phyloP scores from a whole-genome alignment of 2,888 invertebrate genomes.

The Apeira syringaria region DNA sequence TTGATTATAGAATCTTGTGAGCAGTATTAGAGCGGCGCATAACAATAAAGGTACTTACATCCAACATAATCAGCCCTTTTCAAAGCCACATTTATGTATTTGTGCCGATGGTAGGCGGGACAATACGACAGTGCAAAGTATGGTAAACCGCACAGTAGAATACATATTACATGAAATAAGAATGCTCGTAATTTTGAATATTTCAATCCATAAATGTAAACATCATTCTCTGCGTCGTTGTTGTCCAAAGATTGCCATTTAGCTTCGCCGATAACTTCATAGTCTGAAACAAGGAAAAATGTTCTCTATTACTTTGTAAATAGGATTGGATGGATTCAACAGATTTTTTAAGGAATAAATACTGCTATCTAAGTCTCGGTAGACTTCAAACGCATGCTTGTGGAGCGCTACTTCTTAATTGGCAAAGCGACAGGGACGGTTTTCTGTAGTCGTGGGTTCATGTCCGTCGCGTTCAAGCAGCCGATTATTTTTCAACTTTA shows the following conservation, averaged over 20 bases:
- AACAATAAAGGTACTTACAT: conserved; percentile 69
- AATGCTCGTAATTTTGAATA: conserved; percentile 65
- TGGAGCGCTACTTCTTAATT: no score
- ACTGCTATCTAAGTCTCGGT: no score
- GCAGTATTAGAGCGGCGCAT: no score
- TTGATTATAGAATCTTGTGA: no score
- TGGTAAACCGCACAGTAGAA: conserved; percentile 81
- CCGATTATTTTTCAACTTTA: no score
- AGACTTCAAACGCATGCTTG: no score
- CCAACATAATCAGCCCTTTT: conserved; percentile 80
- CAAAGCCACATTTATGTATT: conserved; percentile 82
- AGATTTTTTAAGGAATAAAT: no score
- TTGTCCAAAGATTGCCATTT: conserved; percentile 80
- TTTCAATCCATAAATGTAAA: conserved; percentile 80
- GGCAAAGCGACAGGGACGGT: no score
- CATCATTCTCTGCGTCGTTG: conserved; percentile 69
- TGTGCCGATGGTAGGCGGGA: conserved; percentile 78
- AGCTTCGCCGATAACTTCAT: conserved; percentile 82
- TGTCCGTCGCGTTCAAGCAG: no score
- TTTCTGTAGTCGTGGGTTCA: no score
- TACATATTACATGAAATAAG: conserved; percentile 76
- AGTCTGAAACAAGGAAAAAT: conserved; percentile 59
- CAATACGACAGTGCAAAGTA: conserved; percentile 82
- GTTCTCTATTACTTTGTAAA: no score
- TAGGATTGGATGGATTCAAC: no score